Evolutionary conservation across 2,113 vertebrate species (phyloP).

Genomic region (Tricholaema leucomelas): DNA sequence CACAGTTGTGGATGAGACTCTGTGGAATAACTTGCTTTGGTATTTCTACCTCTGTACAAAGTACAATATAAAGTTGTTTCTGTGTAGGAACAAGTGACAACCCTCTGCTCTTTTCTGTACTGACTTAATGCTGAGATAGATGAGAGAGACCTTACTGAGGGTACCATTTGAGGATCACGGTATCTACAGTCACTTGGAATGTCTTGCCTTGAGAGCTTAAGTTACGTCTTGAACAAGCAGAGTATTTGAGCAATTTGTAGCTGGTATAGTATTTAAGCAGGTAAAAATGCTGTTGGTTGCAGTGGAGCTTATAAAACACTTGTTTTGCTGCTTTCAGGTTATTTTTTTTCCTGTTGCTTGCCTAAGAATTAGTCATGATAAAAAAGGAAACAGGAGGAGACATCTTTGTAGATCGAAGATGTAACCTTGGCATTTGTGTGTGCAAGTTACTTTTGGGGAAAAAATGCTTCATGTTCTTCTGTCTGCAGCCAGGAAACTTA

Average conservation of each 20-base stretch:
- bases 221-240: neutral
- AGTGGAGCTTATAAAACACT: neutral
- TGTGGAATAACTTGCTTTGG: neutral
- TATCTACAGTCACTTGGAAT: neutral
- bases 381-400: neutral
- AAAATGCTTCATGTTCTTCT: neutral
- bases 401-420: neutral
- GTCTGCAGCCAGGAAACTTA: neutral
- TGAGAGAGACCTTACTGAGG: neutral
- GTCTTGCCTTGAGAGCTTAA: neutral
- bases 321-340: neutral
- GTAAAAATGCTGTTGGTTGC: neutral
- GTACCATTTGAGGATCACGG: neutral
- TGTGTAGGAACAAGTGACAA: neutral
- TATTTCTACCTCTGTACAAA: accelerated
- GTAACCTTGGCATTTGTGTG: neutral
- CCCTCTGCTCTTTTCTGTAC: neutral
- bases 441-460: neutral
- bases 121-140: neutral
- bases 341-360: neutral
- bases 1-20: neutral
- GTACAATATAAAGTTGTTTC: neutral
- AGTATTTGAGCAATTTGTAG: neutral
- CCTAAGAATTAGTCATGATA: neutral
- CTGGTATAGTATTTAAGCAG: neutral